Evolutionary conservation across 2,888 invertebrate species (phyloP), one percentile per base, ranked within the genome.

Genomic region (Nyleta sp.): DNA sequence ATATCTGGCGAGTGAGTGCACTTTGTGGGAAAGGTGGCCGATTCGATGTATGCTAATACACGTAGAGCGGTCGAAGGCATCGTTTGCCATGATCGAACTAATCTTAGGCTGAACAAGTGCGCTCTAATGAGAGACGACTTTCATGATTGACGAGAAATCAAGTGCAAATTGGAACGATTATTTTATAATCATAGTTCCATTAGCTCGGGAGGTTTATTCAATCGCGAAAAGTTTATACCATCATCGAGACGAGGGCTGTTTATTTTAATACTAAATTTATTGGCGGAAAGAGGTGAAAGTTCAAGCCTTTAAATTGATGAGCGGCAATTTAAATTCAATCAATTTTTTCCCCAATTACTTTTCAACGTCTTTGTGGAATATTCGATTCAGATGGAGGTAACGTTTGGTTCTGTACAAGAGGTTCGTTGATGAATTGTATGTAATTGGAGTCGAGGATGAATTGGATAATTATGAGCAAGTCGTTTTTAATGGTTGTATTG

Each of bases 31-130:
- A 73, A 73, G 50, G 68, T 52, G 57, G 67, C 33, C 13, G 33
- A 18, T 78, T 78, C 59, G 70, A 59, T 48, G 59, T 57, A 50
- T 64, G 73, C 46, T 70, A 70, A 73, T 73, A 73, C 22, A 13
- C 18, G 53, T 24, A 24, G 65, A 73, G 15, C 78, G 35, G 20
- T 65, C 48, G 52, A 48, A 46, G 57, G 40, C 24, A 52, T 65
- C 44, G 53, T 65, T 71, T 71, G 15, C 38, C 64, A 76, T 64
- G 50, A 76, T 64, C 35, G 15, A 57, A 50, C 44, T 59, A 65
- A 76, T 59, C 65, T 57, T 52, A 31, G 33, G 15, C 17, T 22
- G 42, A 17, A 62, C 62, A 64, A 65, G 50, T 52, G 28, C 38
- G 15, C n/a, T 60, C 53, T 67, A 60, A 75, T 68, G 68, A 75